Evolutionary conservation across 2,113 vertebrate genomes (phyloP), one percentile per base, ranked within the genome.

Genomic region (Forbesichthys papilliferus): DNA sequence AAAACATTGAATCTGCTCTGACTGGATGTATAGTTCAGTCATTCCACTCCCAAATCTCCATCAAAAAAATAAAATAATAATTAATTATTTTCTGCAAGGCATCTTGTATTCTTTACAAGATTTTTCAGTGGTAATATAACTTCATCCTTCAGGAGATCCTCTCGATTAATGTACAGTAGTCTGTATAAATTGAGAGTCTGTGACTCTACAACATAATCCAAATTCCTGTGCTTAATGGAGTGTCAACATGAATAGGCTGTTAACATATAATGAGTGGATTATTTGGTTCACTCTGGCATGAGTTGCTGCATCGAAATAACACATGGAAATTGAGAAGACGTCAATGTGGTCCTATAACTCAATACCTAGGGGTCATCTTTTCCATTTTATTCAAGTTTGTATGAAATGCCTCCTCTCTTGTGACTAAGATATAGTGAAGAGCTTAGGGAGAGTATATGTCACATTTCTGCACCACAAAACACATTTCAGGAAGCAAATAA

Each of bases 241-340:
- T 80, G 84, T 86, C 74, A 84, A 73, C 82, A 81, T 52, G 34
- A 63, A 79, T 69, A 74, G 75, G 54, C 84, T 81, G 79, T 87
- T 86, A 85, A 71, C 66, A 64, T 85, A 72, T 78, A 49, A 42
- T 42, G 7, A 88, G 56, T 82, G 76, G 83, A 87, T 85, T 88
- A 88, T 87, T 87, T 84, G 85, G 87, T 79, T 89, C 85, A 80
- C 77, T 65, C 62, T 80, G 84, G 73, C 81, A 81, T 74, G 84
- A 86, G 79, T 72, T 66, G 84, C 83, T 87, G 76, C 80, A 75
- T 78, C 67, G 81, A 82, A 83, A 83, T 84, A 83, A 83, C 73
- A 77, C 9, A 57, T 56, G 64, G 71, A 69, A 70, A 66, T 61
- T 34, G 42, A 70, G 75, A 72, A 61, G 68, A 79, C 59, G 80